Evolutionary conservation across 1,140 invertebrate species (phyloP), one percentile per base, ranked within the genome.

Genomic region (Drosophila murphyi): DNA sequence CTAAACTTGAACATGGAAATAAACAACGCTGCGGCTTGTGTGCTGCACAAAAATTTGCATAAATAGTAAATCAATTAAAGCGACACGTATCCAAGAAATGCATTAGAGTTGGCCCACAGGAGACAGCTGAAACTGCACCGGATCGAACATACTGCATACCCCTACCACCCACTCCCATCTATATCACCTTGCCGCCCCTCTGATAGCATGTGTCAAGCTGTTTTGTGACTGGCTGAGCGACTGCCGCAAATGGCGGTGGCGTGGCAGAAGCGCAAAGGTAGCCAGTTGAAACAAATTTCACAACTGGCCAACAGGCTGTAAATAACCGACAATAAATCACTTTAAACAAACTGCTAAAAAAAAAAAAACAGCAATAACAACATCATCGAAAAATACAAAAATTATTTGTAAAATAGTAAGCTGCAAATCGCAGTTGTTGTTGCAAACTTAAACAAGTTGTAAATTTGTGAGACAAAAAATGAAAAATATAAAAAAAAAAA

Each of bases 1-100:
- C 68, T 74, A 64, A 57, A 68, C 32, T 61, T 59, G 31, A 37
- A 63, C 67, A 45, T 55, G 51, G 20, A 35, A 43, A 75, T 59
- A 39, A 48, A 54, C 56, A 72, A 54, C 56, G 67, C 68, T 72
- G 71, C 57, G 1, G 20, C 20, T 1, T 20, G 20, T 72, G 57
- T 52, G 63, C 56, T 45, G 47, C 80, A 64, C 47, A 10, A 69
- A 72, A 35, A 87, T 87, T 87, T 80, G 76, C 83, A 87, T 87
- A 87, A 87, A 89, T 89, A 69, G 78, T 85, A 87, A 80, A 83
- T 87, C 83, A 87, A 87, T 87, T 87, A 88, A 87, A 74, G 65
- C 83, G 62, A 88, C 81, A 81, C 61, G 72, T 89, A 87, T 88
- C 85, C 85, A 72, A 87, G 83, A 87, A 87, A 80, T 89, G 80